Evolutionary conservation across 2,113 vertebrate species (phyloP), one percentile per base, ranked within the genome.

Genomic region (Heterotis niloticus): DNA sequence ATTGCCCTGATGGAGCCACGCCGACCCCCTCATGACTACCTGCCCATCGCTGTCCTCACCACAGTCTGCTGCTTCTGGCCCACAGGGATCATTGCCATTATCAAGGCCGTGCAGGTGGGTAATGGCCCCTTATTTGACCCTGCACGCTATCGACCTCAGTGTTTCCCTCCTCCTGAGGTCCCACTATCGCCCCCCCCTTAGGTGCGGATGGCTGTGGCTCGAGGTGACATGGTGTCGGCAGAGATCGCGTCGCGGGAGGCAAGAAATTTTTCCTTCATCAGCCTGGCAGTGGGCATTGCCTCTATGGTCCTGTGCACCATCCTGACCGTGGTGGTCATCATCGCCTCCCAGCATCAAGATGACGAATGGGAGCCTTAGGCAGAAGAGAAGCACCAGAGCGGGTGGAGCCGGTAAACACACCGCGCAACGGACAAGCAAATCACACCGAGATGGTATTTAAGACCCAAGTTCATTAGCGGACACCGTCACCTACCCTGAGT

Each of bases 11-110:
- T 96, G 94, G 95, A 96, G 84, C 90, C 93, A 0, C 93, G 95
- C 3, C 92, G 94, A 52, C 94, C 95, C 0, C 95, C 96, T 0
- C 96, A 97, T n/a, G 95, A 97, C 89, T 97, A 97, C 88, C 92
- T 96, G 89, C 96, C 96, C 88, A 96, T 97, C 20, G 96, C 96
- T 0, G 95, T 97, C 82, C 91, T 97, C 86, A 97, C 95, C 86
- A 97, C 96, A 20, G 93, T 97, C 85, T 97, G 96, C 91, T 97
- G 96, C 89, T 97, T 97, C 90, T 97, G 95, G 95, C 96, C 96
- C 0, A 96, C 95, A 0, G 96, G 95, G 84, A 96, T 97, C 88
- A 95, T 96, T 64, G 96, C 96, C 12, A 97, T 97, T 87, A 94
- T 96, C 90, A 97, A 97, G 89, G 95, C 96, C 0, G 94, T 96